Conservation (phyloP, 2,888 invertebrate species). For the Chrysolina americana region DNA sequence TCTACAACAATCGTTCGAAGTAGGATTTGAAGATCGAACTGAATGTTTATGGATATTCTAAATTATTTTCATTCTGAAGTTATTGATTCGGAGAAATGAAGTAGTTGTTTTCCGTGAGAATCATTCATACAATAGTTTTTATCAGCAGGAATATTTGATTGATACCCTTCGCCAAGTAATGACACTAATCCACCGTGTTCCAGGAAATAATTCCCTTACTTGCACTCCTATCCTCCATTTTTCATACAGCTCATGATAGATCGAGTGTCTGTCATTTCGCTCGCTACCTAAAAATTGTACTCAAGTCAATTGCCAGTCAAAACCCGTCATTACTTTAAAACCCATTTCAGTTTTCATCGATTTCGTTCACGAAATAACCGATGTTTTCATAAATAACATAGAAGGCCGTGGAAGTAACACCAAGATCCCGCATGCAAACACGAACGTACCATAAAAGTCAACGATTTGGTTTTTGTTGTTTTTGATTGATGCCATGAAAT, state of each 20-base stretch:
- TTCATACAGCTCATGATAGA: neutral
- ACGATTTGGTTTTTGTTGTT: conserved; percentile 8
- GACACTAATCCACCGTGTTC: too few species aligned
- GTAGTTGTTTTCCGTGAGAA: too few species aligned
- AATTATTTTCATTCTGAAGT: too few species aligned
- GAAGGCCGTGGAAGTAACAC: conserved; percentile 17
- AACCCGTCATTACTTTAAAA: conserved; percentile 10
- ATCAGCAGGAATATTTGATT: too few species aligned
- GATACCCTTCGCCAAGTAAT: too few species aligned
- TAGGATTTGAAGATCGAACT: too few species aligned
- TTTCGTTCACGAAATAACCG: conserved; percentile 15
- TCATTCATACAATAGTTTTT: too few species aligned
- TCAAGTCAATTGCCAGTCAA: conserved; percentile 12
- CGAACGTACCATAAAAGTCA: conserved; percentile 16
- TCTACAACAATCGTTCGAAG: too few species aligned
- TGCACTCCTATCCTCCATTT: too few species aligned
- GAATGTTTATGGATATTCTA: too few species aligned
- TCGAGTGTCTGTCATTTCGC: neutral
- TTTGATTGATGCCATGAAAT: conserved; percentile 11
- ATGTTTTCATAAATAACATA: conserved; percentile 19
- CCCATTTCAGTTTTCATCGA: conserved; percentile 21
- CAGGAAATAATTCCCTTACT: too few species aligned
- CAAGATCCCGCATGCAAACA: conserved; percentile 23
- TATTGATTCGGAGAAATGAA: too few species aligned
- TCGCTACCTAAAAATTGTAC: neutral